phyloP scores from a whole-genome alignment of 2,797 vertebrate species.

The Morus bassanus region DNA sequence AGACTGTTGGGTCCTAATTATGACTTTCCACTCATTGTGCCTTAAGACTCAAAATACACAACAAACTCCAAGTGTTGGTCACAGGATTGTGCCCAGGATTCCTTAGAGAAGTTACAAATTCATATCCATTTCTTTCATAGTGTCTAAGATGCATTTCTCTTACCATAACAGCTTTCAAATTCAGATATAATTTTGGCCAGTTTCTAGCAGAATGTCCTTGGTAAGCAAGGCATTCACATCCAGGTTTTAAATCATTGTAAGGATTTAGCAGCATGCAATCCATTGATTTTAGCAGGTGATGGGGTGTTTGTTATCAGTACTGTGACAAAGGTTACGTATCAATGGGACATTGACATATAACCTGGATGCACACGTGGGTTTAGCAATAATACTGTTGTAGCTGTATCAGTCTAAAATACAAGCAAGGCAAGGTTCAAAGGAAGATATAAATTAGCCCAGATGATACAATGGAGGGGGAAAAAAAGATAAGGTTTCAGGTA shows the following conservation, averaged over 20 bases:
- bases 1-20: not conserved
- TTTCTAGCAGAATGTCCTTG: not conserved
- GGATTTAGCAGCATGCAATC: not conserved
- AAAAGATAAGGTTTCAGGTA: not conserved
- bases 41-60: not conserved
- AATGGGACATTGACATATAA: rapidly evolving
- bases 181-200: not conserved
- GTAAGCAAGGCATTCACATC: not conserved
- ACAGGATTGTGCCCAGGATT: not conserved
- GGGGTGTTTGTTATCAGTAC: not conserved
- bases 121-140: not conserved
- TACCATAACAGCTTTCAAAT: not conserved
- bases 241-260: not conserved
- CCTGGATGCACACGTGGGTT: rapidly evolving
- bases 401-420: not conserved
- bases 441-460: not conserved
- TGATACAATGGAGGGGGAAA: too few relatives aligned
- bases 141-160: not conserved
- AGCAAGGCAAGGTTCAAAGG: not conserved
- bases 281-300: not conserved
- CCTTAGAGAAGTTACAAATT: not conserved
- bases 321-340: not conserved
- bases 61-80: not conserved
- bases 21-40: not conserved
- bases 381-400: not conserved